Base-by-base conservation (phyloP, 2,888 invertebrate species). In the Apamea crenata region DNA sequence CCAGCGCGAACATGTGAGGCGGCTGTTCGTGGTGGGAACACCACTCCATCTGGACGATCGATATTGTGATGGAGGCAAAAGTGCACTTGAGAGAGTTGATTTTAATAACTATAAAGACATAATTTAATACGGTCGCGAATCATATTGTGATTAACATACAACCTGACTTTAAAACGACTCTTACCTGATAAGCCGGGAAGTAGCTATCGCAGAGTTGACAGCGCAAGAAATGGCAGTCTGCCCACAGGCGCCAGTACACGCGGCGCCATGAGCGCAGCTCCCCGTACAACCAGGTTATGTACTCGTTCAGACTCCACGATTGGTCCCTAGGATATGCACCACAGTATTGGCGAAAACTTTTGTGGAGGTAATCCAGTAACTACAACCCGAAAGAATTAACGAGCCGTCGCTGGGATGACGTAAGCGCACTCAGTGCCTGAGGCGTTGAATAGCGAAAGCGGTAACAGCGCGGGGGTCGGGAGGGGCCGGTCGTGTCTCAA, bases 171-270 rank as follows among this genome's bases (percentile, higher is more conserved):
- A 32, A 16, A 70, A 70, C 6, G 1, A 1, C 53, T 21, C 61
- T 77, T 18, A 97, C 97, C 95, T 97, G 97, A 92, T 98, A 98
- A 1, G 98, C 97, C 0, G 98, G 98, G 92, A 98, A 99, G 93
- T 97, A 98, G 59, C 97, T 97, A 91, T 98, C 98, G 92, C 99
- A 99, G 4, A 97, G 97, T 71, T 97, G 97, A 92, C 99, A 99
- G 81, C 97, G 97, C 44, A 99, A 96, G 95, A 98, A 99, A 95
- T 99, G 99, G 85, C 99, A 98, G 91, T 98, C 98, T 0, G 99
- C 99, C 99, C 99, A 99, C 70, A 99, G 96, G 67, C 98, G 97
- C 99, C 99, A 99, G 95, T 99, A 99, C 5, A 99, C 99, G 91
- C 98, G 98, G 1, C 99, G 97, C 99, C 99, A 99, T 0, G 98